Evolutionary conservation across 1,140 invertebrate species (phyloP), one percentile per base, ranked within the genome.

Genomic region (Drosophila arizonae): DNA sequence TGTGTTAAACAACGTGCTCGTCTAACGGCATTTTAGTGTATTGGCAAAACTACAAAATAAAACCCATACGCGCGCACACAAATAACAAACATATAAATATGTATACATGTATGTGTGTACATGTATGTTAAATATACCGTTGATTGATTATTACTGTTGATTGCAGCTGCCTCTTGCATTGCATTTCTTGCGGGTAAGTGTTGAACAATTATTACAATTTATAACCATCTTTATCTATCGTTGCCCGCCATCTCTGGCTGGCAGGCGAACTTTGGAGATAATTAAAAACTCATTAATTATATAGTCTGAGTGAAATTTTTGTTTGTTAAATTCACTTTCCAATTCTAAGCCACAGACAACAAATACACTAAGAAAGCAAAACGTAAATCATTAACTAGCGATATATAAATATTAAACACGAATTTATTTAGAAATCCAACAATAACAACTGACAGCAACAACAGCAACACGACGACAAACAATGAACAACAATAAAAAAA

Each of bases 261-360:
- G 17, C 56, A 55, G 65, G 72, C 52, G 66, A 70, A 58, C 43
- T 74, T 57, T 57, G 50, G 50, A 52, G 58, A 62, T 80, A 60
- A 87, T 87, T 82, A 88, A 87, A 82, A 88, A 41, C 65, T 36
- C 82, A 87, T 87, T 87, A 86, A 81, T 81, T 88, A 82, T 87
- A 88, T 88, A 76, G 82, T 82, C 88, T 66, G 60, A 84, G 82
- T 87, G 82, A 87, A 88, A 87, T 74, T 87, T 84, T 71, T 33
- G 33, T 33, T 33, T 43, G 11, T 71, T 33, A 30, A 71, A 48
- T 75, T 75, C 79, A 87, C 84, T 88, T 87, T 87, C 84, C 70
- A 69, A 73, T 87, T 87, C 82, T 84, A 85, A 77, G 69, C 61
- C 46, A 39, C 15, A 46, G 41, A 60, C 64, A 72, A 36, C 50